Evolutionary conservation across 2,113 vertebrate species (phyloP).

Genomic region (Ciconia boyciana): DNA sequence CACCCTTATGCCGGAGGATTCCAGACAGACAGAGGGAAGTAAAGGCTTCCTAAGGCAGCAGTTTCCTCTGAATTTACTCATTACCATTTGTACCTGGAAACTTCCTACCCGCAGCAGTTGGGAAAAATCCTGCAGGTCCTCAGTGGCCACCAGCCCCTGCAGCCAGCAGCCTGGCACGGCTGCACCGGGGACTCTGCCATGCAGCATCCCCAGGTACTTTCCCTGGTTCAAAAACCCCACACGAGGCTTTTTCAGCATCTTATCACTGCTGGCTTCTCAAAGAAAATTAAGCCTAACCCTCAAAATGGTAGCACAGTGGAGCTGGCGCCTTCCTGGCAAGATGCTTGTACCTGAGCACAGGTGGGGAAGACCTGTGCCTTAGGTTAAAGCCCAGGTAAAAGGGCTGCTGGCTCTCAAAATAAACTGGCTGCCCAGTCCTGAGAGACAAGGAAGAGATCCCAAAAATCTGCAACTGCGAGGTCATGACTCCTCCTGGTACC

Average conservation of each 20-base stretch:
- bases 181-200: fast-evolving
- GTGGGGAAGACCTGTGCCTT: background rate
- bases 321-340: background rate
- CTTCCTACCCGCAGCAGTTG: fast-evolving
- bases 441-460: background rate
- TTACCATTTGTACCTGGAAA: background rate
- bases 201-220: background rate
- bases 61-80: background rate
- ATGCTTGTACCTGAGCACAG: background rate
- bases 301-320: background rate
- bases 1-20: background rate
- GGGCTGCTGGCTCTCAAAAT: background rate
- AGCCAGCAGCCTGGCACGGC: fast-evolving
- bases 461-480: background rate
- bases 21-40: background rate
- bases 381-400: background rate
- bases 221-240: background rate
- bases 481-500: background rate
- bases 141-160: background rate
- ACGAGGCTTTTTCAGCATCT: background rate
- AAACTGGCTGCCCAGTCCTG: background rate
- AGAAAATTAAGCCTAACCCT: background rate
- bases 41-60: background rate
- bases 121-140: background rate
- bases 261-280: background rate